These are phyloP conservation scores for Uria aalge DNA, from an alignment of 2,113 vertebrate species.

Conservation along the genomic window DNA sequence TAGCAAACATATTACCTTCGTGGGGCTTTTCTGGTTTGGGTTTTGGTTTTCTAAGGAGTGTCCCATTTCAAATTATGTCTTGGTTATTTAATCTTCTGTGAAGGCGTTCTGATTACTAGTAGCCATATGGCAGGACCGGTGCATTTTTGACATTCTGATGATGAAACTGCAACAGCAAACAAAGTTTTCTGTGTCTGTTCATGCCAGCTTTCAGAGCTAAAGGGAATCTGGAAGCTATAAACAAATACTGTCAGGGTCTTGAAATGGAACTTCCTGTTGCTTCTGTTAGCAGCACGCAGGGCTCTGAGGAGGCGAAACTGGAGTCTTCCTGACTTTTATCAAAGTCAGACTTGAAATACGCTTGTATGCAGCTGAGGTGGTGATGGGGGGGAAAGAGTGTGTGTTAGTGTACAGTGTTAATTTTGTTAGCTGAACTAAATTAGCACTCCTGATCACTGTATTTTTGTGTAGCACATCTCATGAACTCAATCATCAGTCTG, in stretches of 20 bases:
- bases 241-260: conserved; percentile 23
- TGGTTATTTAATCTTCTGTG: conserved; percentile 1
- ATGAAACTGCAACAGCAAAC: conserved; percentile 16
- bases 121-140: neutral
- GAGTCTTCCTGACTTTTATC: neutral
- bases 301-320: neutral
- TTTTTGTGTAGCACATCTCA: neutral
- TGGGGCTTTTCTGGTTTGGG: conserved; percentile 10
- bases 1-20: neutral
- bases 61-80: neutral
- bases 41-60: conserved; percentile 23
- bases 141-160: conserved; percentile 48
- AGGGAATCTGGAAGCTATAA: conserved; percentile 12
- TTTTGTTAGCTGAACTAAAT: neutral
- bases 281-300: neutral
- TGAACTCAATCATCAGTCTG: neutral
- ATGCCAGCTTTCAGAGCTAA: neutral
- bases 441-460: neutral
- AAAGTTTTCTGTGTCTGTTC: conserved; percentile 9
- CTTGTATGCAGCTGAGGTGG: neutral
- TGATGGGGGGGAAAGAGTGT: neutral
- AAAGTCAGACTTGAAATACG: neutral
- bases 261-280: conserved; percentile 20
- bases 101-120: neutral
- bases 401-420: neutral